A percentile compares a stretch with the other conserved stretches of the same genome.
These are phyloP conservation scores for Chauna torquata DNA, from an alignment of 2,113 vertebrate genomes.

Conservation along the genomic window DNA sequence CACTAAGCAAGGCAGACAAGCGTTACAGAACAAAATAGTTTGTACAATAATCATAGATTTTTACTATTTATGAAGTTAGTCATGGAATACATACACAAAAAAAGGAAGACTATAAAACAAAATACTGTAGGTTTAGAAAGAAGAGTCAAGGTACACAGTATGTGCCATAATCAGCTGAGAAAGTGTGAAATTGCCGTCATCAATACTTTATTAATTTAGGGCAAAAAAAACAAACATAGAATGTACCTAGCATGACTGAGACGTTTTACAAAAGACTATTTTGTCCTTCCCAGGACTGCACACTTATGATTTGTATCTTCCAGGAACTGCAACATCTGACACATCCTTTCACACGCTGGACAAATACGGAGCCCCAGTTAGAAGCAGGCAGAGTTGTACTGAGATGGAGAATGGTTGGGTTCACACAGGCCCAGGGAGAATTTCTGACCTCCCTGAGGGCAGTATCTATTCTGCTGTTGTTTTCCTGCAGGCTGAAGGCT, in stretches of 20 bases:
- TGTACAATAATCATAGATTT: background rate
- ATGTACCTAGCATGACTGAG: background rate
- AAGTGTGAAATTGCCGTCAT: background rate
- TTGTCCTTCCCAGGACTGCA: background rate
- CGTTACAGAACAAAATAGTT: background rate
- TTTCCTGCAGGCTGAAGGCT: background rate
- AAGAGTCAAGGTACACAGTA: background rate
- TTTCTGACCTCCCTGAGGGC: background rate
- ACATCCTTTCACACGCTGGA: fast-evolving
- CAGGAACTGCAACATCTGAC: background rate
- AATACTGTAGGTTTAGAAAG: background rate
- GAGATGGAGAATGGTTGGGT: no score
- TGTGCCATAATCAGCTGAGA: background rate
- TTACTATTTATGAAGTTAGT: background rate
- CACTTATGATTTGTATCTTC: background rate
- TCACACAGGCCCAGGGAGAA: background rate
- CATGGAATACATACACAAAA: background rate
- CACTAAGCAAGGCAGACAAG: background rate
- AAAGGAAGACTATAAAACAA: background rate
- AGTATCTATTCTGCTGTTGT: background rate
- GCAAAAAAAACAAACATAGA: background rate
- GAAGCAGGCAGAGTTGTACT: background rate
- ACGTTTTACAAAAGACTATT: background rate
- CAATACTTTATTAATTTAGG: background rate
- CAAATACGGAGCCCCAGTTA: background rate